Base-by-base conservation (phyloP, 1,140 invertebrate species). In the Amphibalanus amphitrite region DNA sequence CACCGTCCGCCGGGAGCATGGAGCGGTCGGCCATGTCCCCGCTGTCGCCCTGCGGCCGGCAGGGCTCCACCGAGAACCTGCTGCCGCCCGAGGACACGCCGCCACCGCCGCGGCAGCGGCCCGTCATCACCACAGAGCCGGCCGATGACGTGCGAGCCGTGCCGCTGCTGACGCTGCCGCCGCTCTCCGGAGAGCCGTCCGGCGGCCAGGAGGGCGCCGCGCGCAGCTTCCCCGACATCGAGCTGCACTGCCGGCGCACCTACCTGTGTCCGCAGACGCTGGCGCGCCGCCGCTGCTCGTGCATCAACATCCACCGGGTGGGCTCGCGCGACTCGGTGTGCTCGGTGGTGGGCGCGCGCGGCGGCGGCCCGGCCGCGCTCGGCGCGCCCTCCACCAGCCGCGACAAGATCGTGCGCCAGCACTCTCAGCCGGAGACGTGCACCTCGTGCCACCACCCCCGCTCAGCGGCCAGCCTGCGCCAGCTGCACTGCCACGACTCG, bases 151-250 rank as follows among this genome's bases (percentile, higher is more conserved):
- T 75, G 71, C 73, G 75, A 67, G 70, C 74, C 28, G 68, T 74
- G 70, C 69, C 69, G 23, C 71, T 74, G 23, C 69, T 74, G 47
- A 70, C 73, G 70, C 69, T 72, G 28, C 69, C 72, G 28, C 74
- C 70, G 71, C 74, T 70, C 72, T 74, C 69, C 67, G 74, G 59
- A 69, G 74, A 73, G 47, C 76, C 70, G 71, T 73, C 69, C 30
- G 71, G 69, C 64, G 28, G 59, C 25, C 23, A 69, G 8, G 68
- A 26, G 4, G 78, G 78, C 69, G 86, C 87, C n/a, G 86, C 89
- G 20, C 85, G 90, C 77, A 91, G 89, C 74, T 91, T 93, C 74
- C 91, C 91, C 25, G 91, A 93, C 79, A 90, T 94, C 76, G 91
- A 93, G 81, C 82, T 93, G 71, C 90, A 93, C 80, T 91, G 89